These are phyloP conservation scores for Cephalophus harveyi DNA, from an alignment of 2,113 vertebrate genomes.

Conservation along the genomic window DNA sequence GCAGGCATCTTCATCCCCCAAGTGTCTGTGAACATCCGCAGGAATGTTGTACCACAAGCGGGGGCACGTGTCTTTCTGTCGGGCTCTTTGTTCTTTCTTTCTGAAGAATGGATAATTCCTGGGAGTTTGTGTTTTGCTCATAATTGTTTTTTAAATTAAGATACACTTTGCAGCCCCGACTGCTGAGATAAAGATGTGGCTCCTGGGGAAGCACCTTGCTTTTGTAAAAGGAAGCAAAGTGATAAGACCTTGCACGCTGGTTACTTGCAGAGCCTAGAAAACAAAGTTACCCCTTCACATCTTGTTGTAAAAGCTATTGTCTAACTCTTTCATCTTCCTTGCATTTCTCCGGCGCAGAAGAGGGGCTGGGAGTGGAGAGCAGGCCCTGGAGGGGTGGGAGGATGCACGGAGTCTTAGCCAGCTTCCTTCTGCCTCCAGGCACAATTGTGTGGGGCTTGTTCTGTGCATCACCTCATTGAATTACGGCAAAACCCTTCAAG, in stretches of 20 bases:
- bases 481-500: rapidly evolving
- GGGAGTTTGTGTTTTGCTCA: neutral
- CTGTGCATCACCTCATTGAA: rapidly evolving
- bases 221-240: neutral
- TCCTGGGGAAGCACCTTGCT: neutral
- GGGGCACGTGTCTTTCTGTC: neutral
- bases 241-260: rapidly evolving
- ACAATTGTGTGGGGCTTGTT: no score
- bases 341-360: neutral
- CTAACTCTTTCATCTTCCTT: neutral
- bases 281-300: rapidly evolving
- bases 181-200: neutral
- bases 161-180: neutral
- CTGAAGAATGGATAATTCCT: neutral
- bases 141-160: conserved; percentile 12
- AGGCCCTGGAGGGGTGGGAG: rapidly evolving
- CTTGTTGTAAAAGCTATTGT: rapidly evolving
- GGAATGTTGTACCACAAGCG: no score
- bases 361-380: neutral
- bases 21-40: no score
- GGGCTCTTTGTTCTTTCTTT: neutral
- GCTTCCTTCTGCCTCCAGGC: neutral
- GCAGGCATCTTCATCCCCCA: no score
- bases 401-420: neutral
- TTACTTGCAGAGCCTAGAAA: neutral